phyloP scores from a whole-genome alignment of 2,113 vertebrate species.

The Crotalus viridis region DNA sequence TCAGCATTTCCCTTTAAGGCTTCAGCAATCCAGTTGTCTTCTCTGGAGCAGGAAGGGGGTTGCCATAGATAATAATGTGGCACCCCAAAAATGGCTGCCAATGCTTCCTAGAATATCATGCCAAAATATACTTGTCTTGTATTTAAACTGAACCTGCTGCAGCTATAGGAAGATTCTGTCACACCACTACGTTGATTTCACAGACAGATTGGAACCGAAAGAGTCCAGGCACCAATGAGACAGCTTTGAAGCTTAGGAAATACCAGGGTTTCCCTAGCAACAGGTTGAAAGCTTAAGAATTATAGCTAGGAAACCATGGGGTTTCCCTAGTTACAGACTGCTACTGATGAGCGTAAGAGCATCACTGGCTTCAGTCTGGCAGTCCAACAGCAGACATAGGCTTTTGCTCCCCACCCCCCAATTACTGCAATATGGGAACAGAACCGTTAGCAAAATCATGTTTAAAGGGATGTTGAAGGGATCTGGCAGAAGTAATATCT shows the following conservation, averaged over 20 bases:
- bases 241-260: conserved; percentile 53
- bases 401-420: neutral
- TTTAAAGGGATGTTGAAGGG: neutral
- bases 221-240: conserved; percentile 32
- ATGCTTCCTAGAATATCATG: neutral
- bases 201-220: conserved; percentile 13
- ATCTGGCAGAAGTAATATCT: neutral
- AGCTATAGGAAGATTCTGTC: conserved; percentile 23
- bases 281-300: conserved; percentile 50
- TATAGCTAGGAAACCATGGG: conserved; percentile 27
- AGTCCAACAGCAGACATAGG: neutral
- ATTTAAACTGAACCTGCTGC: conserved; percentile 17
- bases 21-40: neutral
- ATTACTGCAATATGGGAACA: conserved; percentile 8
- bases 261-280: conserved; percentile 66
- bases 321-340: conserved; percentile 36
- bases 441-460: neutral
- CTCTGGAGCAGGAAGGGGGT: neutral
- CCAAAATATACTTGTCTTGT: neutral
- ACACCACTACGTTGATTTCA: conserved; percentile 22
- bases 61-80: neutral
- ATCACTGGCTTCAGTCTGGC: conserved; percentile 18
- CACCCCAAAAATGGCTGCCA: conserved; percentile 12
- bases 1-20: neutral
- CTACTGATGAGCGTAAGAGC: conserved; percentile 15